Evolutionary conservation across 2,797 vertebrate species (phyloP).

Genomic region (Buphagus erythrorhynchus): DNA sequence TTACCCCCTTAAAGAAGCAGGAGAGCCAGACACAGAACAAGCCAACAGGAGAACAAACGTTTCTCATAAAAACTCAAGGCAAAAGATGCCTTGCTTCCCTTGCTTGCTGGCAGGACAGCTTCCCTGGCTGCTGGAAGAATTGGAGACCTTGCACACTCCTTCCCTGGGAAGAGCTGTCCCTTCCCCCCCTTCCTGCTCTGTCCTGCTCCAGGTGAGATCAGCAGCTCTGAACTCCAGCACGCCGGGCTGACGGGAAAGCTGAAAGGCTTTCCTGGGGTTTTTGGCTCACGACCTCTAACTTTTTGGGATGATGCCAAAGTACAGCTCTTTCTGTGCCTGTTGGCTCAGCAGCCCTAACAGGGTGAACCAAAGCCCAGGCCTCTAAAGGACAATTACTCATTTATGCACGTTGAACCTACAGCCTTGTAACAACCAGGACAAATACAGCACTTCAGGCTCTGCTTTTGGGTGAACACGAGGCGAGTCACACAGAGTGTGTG

Average conservation of each 20-base stretch:
- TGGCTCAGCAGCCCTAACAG: constrained; percentile 38
- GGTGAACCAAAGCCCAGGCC: constrained; percentile 7
- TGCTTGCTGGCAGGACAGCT: background rate
- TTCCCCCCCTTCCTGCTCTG: background rate
- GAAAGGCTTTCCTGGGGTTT: constrained; percentile 45
- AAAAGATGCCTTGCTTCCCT: background rate
- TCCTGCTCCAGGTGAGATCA: constrained; percentile 53
- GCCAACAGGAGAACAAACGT: background rate
- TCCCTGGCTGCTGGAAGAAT: background rate
- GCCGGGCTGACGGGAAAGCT: constrained; percentile 26
- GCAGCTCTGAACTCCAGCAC: constrained; percentile 38
- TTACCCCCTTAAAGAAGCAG: background rate
- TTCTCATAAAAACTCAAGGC: background rate
- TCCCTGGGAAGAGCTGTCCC: background rate
- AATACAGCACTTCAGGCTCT: background rate
- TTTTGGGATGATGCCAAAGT: constrained; percentile 37
- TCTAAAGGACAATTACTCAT: constrained; percentile 52
- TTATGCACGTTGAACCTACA: background rate
- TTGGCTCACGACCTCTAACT: constrained; percentile 48
- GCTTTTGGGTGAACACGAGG: background rate
- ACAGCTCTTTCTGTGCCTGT: constrained; percentile 20
- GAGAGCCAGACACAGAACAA: background rate
- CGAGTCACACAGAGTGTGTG: background rate
- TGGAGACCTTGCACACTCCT: background rate
- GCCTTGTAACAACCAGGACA: background rate